Conservation (phyloP, 2,797 vertebrate species). For the Enteromius fasciolatus region DNA sequence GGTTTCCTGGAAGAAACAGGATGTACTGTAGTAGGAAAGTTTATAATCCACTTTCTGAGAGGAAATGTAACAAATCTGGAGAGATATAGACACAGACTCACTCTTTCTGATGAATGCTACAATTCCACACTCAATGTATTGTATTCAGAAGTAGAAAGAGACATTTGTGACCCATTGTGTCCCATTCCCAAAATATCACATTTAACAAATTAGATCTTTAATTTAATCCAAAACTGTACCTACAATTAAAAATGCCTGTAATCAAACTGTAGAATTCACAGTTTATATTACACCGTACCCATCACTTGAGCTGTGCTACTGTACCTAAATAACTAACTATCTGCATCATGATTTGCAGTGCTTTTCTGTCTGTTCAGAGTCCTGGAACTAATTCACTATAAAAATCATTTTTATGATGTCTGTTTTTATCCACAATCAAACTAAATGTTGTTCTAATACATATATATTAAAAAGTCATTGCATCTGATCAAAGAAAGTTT, state of each 20-base stretch:
- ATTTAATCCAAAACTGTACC: background rate
- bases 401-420: conserved; percentile 24
- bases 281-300: background rate
- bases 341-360: conserved; percentile 18
- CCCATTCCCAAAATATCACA: no score
- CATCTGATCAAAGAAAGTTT: background rate
- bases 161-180: no score
- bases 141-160: no score
- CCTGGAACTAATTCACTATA: conserved; percentile 2
- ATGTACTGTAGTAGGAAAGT: background rate
- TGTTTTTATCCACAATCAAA: background rate
- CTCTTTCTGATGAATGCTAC: background rate
- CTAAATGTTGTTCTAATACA: background rate
- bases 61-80: background rate
- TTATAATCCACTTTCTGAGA: background rate
- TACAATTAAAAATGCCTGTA: background rate
- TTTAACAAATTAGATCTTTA: background rate
- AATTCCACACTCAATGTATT: background rate
- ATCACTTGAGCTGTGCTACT: background rate
- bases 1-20: background rate
- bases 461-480: background rate
- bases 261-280: background rate
- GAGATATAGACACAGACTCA: background rate
- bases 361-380: background rate
- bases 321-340: conserved; percentile 22